Conservation (phyloP, 1,140 invertebrate species). For the Melitaea cinxia region DNA sequence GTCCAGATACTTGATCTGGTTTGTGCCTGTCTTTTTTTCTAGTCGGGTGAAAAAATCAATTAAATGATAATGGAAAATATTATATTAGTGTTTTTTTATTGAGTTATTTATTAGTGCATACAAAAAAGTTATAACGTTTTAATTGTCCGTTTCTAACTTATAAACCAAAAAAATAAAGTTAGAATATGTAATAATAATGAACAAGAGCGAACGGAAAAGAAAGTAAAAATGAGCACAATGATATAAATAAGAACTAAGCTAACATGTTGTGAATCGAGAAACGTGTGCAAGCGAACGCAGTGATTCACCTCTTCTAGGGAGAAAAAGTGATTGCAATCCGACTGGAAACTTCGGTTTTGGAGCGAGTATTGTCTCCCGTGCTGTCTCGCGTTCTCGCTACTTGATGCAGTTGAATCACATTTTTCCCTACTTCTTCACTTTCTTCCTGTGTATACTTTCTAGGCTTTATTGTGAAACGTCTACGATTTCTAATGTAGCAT, state of each 20-base stretch:
- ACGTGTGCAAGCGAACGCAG: conserved; percentile 65
- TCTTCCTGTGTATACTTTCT: conserved; percentile 80
- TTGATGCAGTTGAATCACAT: conserved; percentile 59
- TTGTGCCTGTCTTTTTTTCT: no score
- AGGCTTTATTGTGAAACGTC: conserved; percentile 78
- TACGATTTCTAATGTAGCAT: conserved; percentile 78
- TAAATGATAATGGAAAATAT: no score
- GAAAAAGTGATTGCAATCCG: conserved; percentile 68
- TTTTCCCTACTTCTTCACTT: conserved; percentile 78
- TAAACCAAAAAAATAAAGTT: conserved; percentile 26
- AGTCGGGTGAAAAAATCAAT: no score
- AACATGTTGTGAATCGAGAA: conserved; percentile 61
- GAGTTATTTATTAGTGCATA: no score
- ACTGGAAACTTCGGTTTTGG: conserved; percentile 65
- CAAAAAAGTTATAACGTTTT: not conserved
- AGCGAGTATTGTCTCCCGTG: conserved; percentile 60
- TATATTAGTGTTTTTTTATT: no score
- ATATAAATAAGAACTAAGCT: conserved; percentile 74
- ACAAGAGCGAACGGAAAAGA: conserved; percentile 78
- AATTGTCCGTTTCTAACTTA: not conserved
- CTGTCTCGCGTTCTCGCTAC: conserved; percentile 49
- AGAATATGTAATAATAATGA: conserved; percentile 51
- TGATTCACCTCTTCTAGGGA: conserved; percentile 57
- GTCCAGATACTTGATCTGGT: no score
- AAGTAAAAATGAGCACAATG: conserved; percentile 80